Evolutionary conservation across 2,113 vertebrate genomes (phyloP).

Genomic region (Pteruthius melanotis): DNA sequence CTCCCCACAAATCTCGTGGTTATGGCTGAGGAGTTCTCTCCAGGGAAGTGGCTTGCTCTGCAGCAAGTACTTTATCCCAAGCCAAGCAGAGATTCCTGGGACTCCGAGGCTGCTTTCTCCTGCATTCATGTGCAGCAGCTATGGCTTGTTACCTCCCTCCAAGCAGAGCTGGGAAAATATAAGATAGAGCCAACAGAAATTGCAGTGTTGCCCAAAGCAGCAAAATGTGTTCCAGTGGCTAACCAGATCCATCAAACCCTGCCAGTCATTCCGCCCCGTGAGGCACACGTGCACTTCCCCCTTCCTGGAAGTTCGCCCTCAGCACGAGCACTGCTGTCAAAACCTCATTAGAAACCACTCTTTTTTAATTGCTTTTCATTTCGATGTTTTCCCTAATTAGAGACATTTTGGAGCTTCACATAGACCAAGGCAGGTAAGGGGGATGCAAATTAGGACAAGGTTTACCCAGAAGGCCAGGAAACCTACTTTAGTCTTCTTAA

Average conservation of each 20-base stretch:
- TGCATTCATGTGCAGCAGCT: neutral
- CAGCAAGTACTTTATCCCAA: neutral
- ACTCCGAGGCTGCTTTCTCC: neutral
- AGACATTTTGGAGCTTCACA: neutral
- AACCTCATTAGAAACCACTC: neutral
- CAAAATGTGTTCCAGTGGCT: neutral
- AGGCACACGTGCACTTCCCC: neutral
- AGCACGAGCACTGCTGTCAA: fast-evolving
- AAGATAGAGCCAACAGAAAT: neutral
- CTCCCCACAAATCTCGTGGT: neutral
- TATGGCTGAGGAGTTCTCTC: neutral
- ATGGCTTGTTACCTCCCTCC: neutral
- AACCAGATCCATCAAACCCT: neutral
- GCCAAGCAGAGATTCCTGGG: fast-evolving
- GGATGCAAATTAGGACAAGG: neutral
- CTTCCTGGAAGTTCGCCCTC: neutral
- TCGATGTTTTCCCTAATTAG: neutral
- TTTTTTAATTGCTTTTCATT: neutral
- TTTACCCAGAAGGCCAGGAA: neutral
- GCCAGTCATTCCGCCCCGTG: neutral
- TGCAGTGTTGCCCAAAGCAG: neutral
- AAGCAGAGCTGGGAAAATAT: neutral
- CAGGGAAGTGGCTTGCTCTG: neutral
- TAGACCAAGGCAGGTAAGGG: neutral
- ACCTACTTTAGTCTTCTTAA: neutral